Conservation (phyloP, 2,113 vertebrate species). For the Anser cygnoides region DNA sequence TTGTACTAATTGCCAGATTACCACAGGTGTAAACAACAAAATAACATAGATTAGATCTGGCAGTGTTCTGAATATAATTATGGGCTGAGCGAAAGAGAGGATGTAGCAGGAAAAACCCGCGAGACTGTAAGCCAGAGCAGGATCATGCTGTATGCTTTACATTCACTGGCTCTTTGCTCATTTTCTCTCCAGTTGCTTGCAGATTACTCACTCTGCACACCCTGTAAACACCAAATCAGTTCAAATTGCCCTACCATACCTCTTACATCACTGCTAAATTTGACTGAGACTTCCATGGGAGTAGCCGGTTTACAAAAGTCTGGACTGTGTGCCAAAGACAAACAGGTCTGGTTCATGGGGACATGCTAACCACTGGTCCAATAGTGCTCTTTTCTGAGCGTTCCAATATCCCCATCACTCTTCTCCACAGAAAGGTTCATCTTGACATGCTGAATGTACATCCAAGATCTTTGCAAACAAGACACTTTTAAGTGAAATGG, state of each 20-base stretch:
- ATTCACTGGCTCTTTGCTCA: neutral
- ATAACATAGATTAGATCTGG: neutral
- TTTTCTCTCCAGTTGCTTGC: neutral
- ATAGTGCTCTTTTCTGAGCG: neutral
- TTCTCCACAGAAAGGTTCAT: neutral
- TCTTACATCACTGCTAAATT: slow-evolving; percentile 8
- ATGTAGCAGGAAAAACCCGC: neutral
- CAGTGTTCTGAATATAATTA: neutral
- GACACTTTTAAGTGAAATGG: neutral
- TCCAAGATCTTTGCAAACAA: neutral
- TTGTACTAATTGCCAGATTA: neutral
- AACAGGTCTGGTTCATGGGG: neutral
- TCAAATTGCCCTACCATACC: neutral
- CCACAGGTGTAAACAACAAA: neutral
- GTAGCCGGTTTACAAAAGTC: neutral
- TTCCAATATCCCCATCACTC: neutral
- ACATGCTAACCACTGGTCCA: neutral
- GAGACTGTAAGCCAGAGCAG: neutral
- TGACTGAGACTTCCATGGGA: slow-evolving; percentile 9
- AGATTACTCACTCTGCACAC: neutral
- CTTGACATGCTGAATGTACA: neutral
- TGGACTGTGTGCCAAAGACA: neutral
- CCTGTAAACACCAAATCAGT: neutral
- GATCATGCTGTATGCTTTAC: neutral
- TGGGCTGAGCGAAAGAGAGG: neutral